Conservation (phyloP, 2,888 invertebrate species). For the Parelbella ahira region DNA sequence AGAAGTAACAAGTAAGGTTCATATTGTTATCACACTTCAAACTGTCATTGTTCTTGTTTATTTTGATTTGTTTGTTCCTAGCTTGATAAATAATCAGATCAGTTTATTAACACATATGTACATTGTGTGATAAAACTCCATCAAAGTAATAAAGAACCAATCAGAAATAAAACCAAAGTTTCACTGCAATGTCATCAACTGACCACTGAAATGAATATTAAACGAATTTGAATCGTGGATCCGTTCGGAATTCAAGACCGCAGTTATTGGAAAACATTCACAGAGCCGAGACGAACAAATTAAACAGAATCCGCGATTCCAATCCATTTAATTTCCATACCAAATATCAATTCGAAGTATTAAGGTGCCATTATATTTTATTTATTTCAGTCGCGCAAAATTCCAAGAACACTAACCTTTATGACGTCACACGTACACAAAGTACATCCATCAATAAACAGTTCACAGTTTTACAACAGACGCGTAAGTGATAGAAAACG, state of each 20-base stretch:
- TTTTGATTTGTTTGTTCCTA: too few species aligned
- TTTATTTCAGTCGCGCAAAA: conserved; percentile 8
- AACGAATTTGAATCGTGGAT: conserved; percentile 18
- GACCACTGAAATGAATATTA: conserved; percentile 23
- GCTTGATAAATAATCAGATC: too few species aligned
- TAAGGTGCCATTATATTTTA: too few species aligned
- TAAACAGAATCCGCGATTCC: conserved; percentile 8
- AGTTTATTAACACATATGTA: too few species aligned
- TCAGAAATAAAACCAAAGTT: conserved; percentile 15
- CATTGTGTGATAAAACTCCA: too few species aligned
- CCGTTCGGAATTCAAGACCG: conserved; percentile 17
- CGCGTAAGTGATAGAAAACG: conserved; percentile 23
- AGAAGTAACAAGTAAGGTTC: too few species aligned
- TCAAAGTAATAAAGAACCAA: too few species aligned
- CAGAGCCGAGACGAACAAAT: conserved; percentile 15
- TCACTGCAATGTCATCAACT: conserved; percentile 12
- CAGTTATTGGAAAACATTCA: conserved; percentile 21
- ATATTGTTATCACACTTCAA: too few species aligned
- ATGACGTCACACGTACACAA: conserved; percentile 23
- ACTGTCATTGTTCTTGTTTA: too few species aligned
- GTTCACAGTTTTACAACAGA: conserved; percentile 24
- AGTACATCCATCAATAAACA: conserved; percentile 21
- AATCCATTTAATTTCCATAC: conserved; percentile 7
- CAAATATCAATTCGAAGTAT: conserved; percentile 1
- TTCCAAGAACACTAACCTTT: conserved; percentile 24